Evolutionary conservation across 2,797 vertebrate species (phyloP).

Genomic region (Pelochelys cantorii): DNA sequence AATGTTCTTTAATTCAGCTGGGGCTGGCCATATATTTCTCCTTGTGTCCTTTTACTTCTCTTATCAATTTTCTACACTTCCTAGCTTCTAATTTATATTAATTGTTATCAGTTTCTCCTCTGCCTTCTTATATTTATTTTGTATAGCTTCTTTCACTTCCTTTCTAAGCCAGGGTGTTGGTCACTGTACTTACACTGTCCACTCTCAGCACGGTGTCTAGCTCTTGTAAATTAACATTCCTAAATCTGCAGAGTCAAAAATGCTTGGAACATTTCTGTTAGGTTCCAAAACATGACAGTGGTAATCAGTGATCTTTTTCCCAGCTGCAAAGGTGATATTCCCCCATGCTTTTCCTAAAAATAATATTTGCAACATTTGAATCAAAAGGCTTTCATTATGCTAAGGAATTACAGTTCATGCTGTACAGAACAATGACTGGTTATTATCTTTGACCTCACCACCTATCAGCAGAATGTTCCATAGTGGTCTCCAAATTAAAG

Average conservation of each 20-base stretch:
- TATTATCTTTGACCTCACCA: background rate
- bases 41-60: background rate
- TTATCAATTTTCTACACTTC: background rate
- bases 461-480: background rate
- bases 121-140: background rate
- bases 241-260: background rate
- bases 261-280: background rate
- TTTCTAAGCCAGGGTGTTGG: background rate
- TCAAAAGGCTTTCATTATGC: background rate
- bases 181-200: background rate
- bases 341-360: background rate
- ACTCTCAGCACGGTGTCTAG: background rate
- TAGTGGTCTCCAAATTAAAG: background rate
- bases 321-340: background rate
- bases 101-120: background rate
- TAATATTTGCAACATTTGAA: background rate
- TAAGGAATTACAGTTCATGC: background rate
- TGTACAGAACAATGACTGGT: background rate
- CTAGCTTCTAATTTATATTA: background rate
- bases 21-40: background rate
- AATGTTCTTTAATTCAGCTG: background rate
- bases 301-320: background rate
- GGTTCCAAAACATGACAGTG: background rate
- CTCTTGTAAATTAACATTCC: background rate
- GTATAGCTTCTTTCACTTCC: background rate